Conservation (phyloP, 2,797 vertebrate species). For the Sitta carolinensis region DNA sequence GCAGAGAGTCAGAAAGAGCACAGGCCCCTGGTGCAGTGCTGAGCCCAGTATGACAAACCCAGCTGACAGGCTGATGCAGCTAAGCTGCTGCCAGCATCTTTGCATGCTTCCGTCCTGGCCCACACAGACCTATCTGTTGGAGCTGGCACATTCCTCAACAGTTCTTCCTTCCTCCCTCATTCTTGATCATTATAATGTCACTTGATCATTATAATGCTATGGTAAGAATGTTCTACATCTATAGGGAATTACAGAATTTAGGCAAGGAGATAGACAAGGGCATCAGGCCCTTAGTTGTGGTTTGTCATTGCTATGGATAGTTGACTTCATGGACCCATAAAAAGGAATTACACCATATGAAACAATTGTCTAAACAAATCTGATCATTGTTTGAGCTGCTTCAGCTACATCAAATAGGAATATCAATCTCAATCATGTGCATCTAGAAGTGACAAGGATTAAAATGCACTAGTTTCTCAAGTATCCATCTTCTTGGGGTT, state of each 20-base stretch:
- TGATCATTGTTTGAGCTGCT: background rate
- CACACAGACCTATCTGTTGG: background rate
- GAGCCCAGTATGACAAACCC: background rate
- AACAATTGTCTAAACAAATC: background rate
- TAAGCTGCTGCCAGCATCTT: background rate
- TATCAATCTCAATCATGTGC: background rate
- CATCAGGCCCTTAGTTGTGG: background rate
- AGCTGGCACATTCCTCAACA: background rate
- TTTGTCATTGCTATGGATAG: background rate
- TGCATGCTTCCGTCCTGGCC: background rate
- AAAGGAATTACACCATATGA: background rate
- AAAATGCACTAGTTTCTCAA: background rate
- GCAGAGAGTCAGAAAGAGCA: background rate
- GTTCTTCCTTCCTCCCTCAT: background rate
- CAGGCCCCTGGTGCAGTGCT: background rate
- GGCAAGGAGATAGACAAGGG: background rate
- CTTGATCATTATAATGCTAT: no score
- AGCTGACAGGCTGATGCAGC: background rate
- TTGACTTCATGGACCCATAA: background rate
- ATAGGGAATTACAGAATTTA: background rate
- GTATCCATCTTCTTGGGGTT: background rate
- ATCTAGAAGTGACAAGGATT: background rate
- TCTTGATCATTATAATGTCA: background rate
- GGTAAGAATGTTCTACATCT: background rate
- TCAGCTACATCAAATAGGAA: background rate